Conservation (phyloP, 2,888 invertebrate species). For the Dryobotodes eremita region DNA sequence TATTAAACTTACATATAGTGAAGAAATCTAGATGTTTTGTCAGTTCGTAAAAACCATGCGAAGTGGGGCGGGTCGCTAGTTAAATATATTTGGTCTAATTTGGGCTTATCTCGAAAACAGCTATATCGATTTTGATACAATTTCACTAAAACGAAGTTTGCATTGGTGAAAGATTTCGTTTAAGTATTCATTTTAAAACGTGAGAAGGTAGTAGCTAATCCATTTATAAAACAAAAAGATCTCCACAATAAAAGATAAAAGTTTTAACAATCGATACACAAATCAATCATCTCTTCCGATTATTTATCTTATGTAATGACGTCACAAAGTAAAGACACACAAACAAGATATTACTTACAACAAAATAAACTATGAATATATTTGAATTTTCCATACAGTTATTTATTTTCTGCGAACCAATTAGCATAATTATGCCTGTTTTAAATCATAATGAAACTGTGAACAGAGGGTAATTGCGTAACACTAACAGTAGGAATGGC, state of each 20-base stretch:
- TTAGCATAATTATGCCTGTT: constrained; percentile 1
- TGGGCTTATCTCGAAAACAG: background rate
- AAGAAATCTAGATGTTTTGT: too few relatives aligned
- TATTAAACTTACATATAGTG: too few relatives aligned
- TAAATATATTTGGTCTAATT: too few relatives aligned
- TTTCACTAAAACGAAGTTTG: background rate
- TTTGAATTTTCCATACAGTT: constrained; percentile 14
- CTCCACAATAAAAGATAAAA: background rate
- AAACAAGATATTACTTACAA: constrained; percentile 5
- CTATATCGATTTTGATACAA: background rate
- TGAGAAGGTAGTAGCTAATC: background rate
- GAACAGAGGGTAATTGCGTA: too few relatives aligned
- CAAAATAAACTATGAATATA: background rate
- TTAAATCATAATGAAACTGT: constrained; percentile 5
- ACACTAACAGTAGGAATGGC: too few relatives aligned
- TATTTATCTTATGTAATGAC: constrained; percentile 16
- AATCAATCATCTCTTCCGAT: constrained; percentile 42
- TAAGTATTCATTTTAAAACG: background rate
- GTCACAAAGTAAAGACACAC: background rate
- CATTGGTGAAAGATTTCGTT: background rate
- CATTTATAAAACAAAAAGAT: background rate
- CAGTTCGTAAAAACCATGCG: too few relatives aligned
- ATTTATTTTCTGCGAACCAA: background rate
- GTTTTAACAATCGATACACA: background rate
- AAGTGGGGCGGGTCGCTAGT: too few relatives aligned